phyloP scores from a whole-genome alignment of 1,140 invertebrate species.

The Stenopsyche tienmushanensis region DNA sequence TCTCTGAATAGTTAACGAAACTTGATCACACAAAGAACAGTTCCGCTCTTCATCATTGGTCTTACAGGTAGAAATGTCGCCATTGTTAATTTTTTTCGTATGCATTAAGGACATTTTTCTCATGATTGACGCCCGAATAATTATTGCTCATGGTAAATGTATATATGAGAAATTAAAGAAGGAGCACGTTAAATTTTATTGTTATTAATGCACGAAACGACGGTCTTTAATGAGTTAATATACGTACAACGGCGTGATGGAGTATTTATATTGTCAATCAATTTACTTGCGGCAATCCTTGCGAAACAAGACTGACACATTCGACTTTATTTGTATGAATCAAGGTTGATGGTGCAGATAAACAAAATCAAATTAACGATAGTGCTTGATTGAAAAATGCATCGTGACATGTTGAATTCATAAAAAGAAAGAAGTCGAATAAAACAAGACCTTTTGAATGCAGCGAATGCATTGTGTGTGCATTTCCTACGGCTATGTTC shows the following conservation, averaged over 20 bases:
- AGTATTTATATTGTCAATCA: conserved; percentile 11
- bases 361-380: not conserved
- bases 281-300: not conserved
- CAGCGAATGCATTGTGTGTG: not conserved
- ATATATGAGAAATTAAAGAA: too few species aligned
- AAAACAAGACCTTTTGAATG: not conserved
- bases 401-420: conserved; percentile 12
- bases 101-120: conserved; percentile 15
- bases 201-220: not conserved
- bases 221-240: too few species aligned
- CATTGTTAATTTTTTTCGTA: conserved; percentile 11
- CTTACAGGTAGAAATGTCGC: conserved; percentile 24
- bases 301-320: not conserved
- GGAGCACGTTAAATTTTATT: too few species aligned
- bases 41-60: conserved; percentile 16
- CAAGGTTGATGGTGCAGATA: not conserved
- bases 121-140: conserved; percentile 6
- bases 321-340: not conserved
- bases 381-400: not conserved
- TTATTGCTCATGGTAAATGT: too few species aligned
- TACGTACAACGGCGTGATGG: not conserved
- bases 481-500: too few species aligned
- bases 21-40: conserved; percentile 19
- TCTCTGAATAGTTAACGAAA: not conserved
- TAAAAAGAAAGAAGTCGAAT: too few species aligned